phyloP scores from a whole-genome alignment of 2,113 vertebrate species.

The Megaceryle torquata region DNA sequence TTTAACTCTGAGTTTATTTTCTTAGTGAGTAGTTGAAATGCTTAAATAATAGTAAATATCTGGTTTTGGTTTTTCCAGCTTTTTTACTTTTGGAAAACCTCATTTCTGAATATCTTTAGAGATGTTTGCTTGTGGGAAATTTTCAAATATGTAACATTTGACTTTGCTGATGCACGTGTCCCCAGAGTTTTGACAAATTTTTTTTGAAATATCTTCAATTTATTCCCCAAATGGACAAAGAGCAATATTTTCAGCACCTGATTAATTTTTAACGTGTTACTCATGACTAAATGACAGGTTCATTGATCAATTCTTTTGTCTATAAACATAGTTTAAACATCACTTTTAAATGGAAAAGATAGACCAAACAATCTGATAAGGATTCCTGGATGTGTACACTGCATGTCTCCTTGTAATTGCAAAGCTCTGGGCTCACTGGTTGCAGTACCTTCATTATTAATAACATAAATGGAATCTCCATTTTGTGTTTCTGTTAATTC shows the following conservation, averaged over 20 bases:
- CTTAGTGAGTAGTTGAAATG: constrained; percentile 72
- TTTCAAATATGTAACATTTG: not conserved
- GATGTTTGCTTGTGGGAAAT: not conserved
- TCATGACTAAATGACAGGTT: constrained; percentile 10
- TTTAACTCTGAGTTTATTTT: constrained; percentile 82
- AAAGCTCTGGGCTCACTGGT: not conserved
- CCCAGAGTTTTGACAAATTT: not conserved
- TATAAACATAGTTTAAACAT: constrained; percentile 56
- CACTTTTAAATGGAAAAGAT: constrained; percentile 60
- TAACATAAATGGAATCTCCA: not conserved
- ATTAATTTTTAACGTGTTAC: constrained; percentile 16
- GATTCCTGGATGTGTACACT: constrained; percentile 48
- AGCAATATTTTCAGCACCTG: constrained; percentile 40
- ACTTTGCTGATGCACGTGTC: not conserved
- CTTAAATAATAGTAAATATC: constrained; percentile 47
- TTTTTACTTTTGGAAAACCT: constrained; percentile 17
- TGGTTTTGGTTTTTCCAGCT: not conserved
- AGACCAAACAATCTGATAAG: constrained; percentile 68
- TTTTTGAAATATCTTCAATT: not conserved
- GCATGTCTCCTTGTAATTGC: constrained; percentile 41
- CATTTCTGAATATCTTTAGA: not conserved
- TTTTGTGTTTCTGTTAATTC: not conserved
- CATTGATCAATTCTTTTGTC: constrained; percentile 41
- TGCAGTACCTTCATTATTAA: constrained; percentile 42
- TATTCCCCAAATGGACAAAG: not conserved